phyloP scores from a whole-genome alignment of 2,797 vertebrate genomes.

The Taeniopygia guttata region DNA sequence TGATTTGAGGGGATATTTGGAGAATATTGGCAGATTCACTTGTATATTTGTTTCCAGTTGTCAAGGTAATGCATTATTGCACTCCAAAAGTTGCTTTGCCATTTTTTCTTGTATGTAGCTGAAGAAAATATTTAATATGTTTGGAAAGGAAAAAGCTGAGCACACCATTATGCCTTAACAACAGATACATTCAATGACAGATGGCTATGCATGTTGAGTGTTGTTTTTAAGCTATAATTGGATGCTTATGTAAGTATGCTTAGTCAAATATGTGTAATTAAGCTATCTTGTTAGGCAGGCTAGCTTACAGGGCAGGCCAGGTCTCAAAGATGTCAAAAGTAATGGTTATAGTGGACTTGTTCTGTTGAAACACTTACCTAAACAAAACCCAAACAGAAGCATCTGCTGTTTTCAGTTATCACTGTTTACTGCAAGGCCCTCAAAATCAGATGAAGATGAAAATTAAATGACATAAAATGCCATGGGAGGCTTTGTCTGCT shows the following conservation, averaged over 20 bases:
- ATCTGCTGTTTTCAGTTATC: background rate
- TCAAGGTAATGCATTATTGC: background rate
- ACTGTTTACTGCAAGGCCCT: constrained; percentile 36
- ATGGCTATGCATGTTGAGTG: constrained; percentile 45
- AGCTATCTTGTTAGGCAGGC: background rate
- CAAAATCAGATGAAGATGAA: background rate
- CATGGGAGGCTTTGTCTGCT: constrained; percentile 6
- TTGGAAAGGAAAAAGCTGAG: background rate
- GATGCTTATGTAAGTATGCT: constrained; percentile 45
- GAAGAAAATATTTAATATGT: background rate
- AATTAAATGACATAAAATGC: constrained; percentile 45
- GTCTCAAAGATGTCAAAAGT: background rate
- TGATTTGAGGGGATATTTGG: background rate
- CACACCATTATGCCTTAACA: background rate
- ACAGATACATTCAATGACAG: constrained; percentile 18
- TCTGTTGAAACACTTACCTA: background rate
- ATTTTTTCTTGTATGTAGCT: background rate
- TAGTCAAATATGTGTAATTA: constrained; percentile 42
- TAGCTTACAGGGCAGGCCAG: background rate
- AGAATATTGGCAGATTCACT: background rate
- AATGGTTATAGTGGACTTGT: background rate
- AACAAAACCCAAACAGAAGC: background rate
- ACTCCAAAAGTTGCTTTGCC: background rate
- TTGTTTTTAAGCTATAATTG: constrained; percentile 55
- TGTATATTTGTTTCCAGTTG: background rate